Evolutionary conservation across 35 echinoderm and acorn worm species (phyloP).

Genomic region (Eucidaris tribuloides): DNA sequence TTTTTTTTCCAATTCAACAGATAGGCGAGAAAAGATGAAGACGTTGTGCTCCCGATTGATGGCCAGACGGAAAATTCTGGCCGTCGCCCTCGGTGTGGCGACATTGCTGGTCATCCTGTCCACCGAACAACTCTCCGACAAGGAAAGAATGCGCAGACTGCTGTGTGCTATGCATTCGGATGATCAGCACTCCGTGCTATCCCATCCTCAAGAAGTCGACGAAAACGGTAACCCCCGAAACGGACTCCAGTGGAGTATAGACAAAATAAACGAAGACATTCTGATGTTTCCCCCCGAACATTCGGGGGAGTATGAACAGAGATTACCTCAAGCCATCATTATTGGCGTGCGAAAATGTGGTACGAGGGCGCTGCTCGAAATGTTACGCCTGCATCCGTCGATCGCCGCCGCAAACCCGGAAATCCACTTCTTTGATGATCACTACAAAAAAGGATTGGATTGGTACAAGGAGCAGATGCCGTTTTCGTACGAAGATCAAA

Average conservation of each 20-base stretch:
- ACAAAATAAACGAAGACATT: slow-evolving; percentile 7
- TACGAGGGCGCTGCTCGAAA: slow-evolving; percentile 89
- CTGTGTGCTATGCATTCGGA: neutral
- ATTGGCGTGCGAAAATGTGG: slow-evolving; percentile 96
- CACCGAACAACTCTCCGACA: slow-evolving; percentile 1
- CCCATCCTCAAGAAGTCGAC: neutral
- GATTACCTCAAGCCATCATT: slow-evolving; percentile 87
- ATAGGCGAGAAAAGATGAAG: neutral
- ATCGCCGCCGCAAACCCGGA: slow-evolving; percentile 69
- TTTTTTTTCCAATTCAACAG: too few species aligned
- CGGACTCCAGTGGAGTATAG: neutral
- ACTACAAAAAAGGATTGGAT: slow-evolving; percentile 64
- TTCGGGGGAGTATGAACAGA: slow-evolving; percentile 16
- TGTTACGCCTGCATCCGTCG: slow-evolving; percentile 83
- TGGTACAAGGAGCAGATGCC: slow-evolving; percentile 92
- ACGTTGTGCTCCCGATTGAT: neutral
- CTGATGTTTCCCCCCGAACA: neutral
- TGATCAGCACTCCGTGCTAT: neutral
- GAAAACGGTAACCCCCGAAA: neutral
- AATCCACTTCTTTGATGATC: slow-evolving; percentile 94
- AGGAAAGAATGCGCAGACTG: slow-evolving; percentile 20
- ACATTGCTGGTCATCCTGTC: neutral
- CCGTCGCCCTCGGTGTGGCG: neutral
- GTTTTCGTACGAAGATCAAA: slow-evolving; percentile 71
- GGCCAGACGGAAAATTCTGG: neutral